Base-by-base conservation (phyloP, 2,797 vertebrate genomes). In the Anniella stebbinsi region DNA sequence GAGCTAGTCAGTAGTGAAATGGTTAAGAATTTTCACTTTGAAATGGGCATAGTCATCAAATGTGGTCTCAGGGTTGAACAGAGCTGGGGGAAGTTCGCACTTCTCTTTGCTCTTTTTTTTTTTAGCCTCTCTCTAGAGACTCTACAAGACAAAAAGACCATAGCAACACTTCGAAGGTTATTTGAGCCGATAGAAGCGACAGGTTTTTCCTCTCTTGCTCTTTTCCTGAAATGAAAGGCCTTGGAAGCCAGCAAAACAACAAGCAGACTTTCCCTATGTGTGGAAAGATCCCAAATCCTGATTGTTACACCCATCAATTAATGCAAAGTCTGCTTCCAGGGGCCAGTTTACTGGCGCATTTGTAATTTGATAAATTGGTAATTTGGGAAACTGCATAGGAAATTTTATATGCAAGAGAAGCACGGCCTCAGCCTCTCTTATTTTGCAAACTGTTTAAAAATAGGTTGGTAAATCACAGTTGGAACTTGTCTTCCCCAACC, bases 81-180 rank as follows among this genome's bases (percentile, higher is more conserved):
- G 13, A 70, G 86, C 63, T 45, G 13, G 13, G 66, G 72, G 86
- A 78, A 84, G 63, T 91, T 77, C 36, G 17, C 77, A 69, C 18
- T 78, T 69, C 86, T 84, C 81, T 89, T 84, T 78, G 48, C 70
- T 30, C 51, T 73, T 66, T 81, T 41, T 73, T 87, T 67, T 86
- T 81, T 75, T 33, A 87, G 18, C 48, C 17, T 89, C 86, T 78
- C 86, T 70, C 72, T 87, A 41, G 80, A 84, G 72, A 83, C 48
- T 90, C 28, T 10, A 9, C 83, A 77, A 87, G 72, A 83, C 15
- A 72, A 90, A 38, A 66, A 89, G 28, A 45, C 63, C 51, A 77
- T 63, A 78, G 36, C 75, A n/a, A 84, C 23, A 45, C 21, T 70
- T 66, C 38, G 63, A 87, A 91, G 48, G 63, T 54, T 90, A 83